Evolutionary conservation across 2,888 invertebrate genomes (phyloP).

Genomic region (Pocota personata): DNA sequence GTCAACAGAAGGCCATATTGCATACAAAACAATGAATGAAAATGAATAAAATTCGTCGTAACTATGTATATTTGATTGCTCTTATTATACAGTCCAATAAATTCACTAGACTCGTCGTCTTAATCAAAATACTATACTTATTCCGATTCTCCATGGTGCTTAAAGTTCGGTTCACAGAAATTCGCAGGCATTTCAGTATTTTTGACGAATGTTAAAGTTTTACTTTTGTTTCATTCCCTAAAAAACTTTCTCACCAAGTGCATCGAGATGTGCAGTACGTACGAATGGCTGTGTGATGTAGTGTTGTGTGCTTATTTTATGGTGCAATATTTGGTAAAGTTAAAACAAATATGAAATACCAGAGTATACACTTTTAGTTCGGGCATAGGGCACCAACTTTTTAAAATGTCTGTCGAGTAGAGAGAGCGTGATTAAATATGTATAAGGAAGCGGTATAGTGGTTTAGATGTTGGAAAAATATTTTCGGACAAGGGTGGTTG

Average conservation of each 20-base stretch:
- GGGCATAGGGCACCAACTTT: conserved; percentile 19
- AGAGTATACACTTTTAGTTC: conserved; percentile 5
- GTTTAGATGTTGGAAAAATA: not conserved
- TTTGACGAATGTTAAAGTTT: not conserved
- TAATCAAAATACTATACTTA: not conserved
- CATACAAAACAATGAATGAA: not conserved
- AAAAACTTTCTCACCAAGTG: not conserved
- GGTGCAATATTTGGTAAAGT: conserved; percentile 36
- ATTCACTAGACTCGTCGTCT: not conserved
- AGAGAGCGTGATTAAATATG: conserved; percentile 39
- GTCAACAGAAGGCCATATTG: too few relatives aligned
- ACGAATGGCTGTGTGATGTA: not conserved
- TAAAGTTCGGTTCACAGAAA: not conserved
- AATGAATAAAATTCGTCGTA: not conserved
- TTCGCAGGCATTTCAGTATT: not conserved
- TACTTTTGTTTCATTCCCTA: not conserved
- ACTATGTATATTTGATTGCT: not conserved
- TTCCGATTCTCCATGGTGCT: not conserved
- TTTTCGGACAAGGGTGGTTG: conserved; percentile 13
- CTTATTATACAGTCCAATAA: not conserved
- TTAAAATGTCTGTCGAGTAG: conserved; percentile 10
- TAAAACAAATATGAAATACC: conserved; percentile 44
- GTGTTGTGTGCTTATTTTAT: conserved; percentile 9
- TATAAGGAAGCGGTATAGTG: conserved; percentile 14
- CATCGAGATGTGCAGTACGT: not conserved